Percentiles rank a stretch among this genome's conserved stretches.
phyloP scores from a whole-genome alignment of 1,140 invertebrate species.

The Drusus annulatus region DNA sequence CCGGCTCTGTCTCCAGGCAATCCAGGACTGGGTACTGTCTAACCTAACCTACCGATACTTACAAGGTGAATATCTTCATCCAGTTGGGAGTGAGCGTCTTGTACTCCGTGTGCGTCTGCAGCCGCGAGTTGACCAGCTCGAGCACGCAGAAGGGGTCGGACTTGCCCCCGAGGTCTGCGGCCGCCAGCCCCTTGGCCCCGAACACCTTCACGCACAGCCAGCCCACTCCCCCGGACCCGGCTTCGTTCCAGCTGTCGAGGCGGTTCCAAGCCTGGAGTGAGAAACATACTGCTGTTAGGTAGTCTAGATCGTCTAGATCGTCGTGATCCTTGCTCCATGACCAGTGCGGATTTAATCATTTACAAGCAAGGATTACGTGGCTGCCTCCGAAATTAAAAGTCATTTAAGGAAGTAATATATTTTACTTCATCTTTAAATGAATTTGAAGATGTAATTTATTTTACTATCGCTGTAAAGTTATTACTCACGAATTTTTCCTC shows the following conservation, averaged over 20 bases:
- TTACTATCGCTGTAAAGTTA: too few relatives aligned
- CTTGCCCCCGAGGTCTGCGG: slow-evolving; percentile 93
- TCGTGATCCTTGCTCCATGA: too few relatives aligned
- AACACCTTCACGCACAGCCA: slow-evolving; percentile 93
- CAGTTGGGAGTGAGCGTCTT: slow-evolving; percentile 96
- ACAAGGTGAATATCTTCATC: slow-evolving; percentile 99
- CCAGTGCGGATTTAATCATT: too few relatives aligned
- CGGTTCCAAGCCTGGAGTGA: slow-evolving; percentile 73
- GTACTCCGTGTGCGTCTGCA: slow-evolving; percentile 99
- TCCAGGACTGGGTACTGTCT: too few relatives aligned
- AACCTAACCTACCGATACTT: slow-evolving; percentile 65
- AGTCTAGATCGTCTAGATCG: too few relatives aligned
- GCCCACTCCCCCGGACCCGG: slow-evolving; percentile 85
- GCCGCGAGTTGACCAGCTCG: slow-evolving; percentile 93
- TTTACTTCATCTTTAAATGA: too few relatives aligned
- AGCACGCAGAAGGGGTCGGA: slow-evolving; percentile 98
- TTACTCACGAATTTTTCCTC: slow-evolving; percentile 85
- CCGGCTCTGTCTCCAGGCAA: too few relatives aligned
- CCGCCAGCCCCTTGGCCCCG: slow-evolving; percentile 89
- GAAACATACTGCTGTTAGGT: too few relatives aligned
- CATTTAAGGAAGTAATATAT: too few relatives aligned
- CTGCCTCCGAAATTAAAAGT: too few relatives aligned
- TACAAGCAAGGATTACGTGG: too few relatives aligned
- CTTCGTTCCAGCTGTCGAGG: slow-evolving; percentile 76
- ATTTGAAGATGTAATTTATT: too few relatives aligned